Conservation (phyloP, 2,888 invertebrate species). For the Entomobrya proxima region DNA sequence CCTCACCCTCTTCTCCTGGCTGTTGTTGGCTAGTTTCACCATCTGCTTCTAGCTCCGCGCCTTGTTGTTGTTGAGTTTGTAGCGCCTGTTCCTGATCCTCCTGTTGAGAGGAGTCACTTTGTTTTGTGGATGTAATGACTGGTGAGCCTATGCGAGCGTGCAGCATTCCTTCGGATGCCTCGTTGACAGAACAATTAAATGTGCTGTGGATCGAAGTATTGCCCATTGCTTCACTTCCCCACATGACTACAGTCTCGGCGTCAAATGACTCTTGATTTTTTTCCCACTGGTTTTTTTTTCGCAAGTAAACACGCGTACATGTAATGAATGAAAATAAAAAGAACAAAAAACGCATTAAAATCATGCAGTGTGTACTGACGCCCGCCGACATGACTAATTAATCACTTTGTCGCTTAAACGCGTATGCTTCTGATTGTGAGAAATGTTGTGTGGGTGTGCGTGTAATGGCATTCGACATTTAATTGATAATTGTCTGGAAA, state of each 20-base stretch:
- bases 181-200: constrained; percentile 74
- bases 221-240: constrained; percentile 70
- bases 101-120: constrained; percentile 30
- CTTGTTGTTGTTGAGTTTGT: neutral
- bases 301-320: neutral
- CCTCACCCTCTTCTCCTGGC: constrained; percentile 32
- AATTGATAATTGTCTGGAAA: neutral
- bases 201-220: constrained; percentile 70
- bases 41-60: constrained; percentile 37
- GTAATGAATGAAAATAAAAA: neutral
- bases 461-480: neutral
- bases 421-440: neutral
- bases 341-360: constrained; percentile 2
- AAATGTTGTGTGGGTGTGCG: no score
- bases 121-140: constrained; percentile 7
- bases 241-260: constrained; percentile 70
- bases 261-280: constrained; percentile 68
- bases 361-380: constrained; percentile 14
- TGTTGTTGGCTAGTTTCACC: constrained; percentile 24
- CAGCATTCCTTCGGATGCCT: constrained; percentile 49
- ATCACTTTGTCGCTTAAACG: constrained; percentile 46
- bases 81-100: neutral
- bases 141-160: constrained; percentile 56
- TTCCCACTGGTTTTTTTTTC: constrained; percentile 48
- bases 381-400: constrained; percentile 51